Percentiles rank a stretch among this genome's conserved stretches.
Conservation (phyloP, 2,888 invertebrate species). For the Odontomyia ornata region DNA sequence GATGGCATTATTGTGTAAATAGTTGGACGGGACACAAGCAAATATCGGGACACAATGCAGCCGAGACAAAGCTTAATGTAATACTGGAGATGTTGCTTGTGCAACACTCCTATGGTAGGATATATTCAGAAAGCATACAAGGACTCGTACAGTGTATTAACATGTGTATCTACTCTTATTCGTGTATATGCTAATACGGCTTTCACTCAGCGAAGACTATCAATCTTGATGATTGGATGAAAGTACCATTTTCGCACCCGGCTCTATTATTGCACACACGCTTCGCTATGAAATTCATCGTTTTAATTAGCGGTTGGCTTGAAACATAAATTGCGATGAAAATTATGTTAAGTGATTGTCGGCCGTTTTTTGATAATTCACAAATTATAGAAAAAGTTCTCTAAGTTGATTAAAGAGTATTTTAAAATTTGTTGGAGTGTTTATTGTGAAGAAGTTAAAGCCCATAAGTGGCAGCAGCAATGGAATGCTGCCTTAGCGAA, state of each 20-base stretch:
- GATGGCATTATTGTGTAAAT: too few species aligned
- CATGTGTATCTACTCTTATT: not conserved
- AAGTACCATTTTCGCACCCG: not conserved
- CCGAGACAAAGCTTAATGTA: not conserved
- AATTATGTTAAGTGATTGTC: too few species aligned
- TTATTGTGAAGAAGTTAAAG: too few species aligned
- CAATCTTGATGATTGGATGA: conserved; percentile 19
- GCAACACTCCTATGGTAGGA: not conserved
- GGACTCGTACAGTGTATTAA: not conserved
- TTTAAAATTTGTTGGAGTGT: too few species aligned
- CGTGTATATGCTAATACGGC: not conserved
- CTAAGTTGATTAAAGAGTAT: too few species aligned
- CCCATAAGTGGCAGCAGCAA: too few species aligned
- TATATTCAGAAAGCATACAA: too few species aligned
- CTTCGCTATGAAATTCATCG: conserved; percentile 1
- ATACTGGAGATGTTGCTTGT: not conserved
- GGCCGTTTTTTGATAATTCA: too few species aligned
- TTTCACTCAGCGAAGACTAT: not conserved
- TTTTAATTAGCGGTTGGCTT: not conserved
- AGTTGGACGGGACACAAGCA: not conserved
- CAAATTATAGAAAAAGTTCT: too few species aligned
- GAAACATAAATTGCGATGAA: conserved; percentile 20
- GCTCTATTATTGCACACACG: conserved; percentile 14
- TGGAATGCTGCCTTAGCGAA: too few species aligned
- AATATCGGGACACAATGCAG: not conserved